Percentiles rank a stretch among this genome's conserved stretches.
Evolutionary conservation across 2,797 vertebrate species (phyloP).

Genomic region (Clamator glandarius): DNA sequence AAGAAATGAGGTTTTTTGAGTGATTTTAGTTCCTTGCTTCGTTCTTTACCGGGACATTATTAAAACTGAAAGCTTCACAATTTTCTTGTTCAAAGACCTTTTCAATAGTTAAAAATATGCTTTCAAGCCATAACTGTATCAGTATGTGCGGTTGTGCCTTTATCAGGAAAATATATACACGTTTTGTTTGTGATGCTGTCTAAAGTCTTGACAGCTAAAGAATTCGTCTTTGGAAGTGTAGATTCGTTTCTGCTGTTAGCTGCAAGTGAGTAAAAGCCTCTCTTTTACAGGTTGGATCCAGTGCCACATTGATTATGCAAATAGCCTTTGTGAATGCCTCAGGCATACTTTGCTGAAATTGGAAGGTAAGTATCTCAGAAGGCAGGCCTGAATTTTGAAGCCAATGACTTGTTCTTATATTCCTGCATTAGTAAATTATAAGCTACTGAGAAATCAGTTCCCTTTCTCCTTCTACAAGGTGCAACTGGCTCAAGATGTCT

Average conservation of each 20-base stretch:
- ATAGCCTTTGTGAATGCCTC: constrained; percentile 64
- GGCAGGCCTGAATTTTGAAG: constrained; percentile 47
- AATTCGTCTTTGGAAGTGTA: constrained; percentile 69
- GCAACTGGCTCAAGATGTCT: background rate
- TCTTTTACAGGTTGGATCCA: constrained; percentile 59
- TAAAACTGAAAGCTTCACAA: constrained; percentile 73
- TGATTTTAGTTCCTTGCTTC: constrained; percentile 71
- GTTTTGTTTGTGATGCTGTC: constrained; percentile 72
- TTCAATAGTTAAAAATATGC: constrained; percentile 74
- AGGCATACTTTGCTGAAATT: constrained; percentile 52
- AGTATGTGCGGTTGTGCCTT: constrained; percentile 57
- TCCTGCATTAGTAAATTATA: constrained; percentile 54
- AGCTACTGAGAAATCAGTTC: constrained; percentile 19
- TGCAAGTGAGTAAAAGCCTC: constrained; percentile 56
- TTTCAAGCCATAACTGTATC: constrained; percentile 74
- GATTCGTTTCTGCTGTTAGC: constrained; percentile 44
- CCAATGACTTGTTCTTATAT: constrained; percentile 32
- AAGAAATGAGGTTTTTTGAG: constrained; percentile 49
- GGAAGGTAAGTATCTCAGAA: constrained; percentile 60
- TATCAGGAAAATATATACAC: constrained; percentile 63
- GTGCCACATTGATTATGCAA: constrained; percentile 65
- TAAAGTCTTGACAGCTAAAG: constrained; percentile 73
- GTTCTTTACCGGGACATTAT: constrained; percentile 68
- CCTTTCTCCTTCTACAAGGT: background rate
- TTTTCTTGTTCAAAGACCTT: constrained; percentile 74